Evolutionary conservation across 2,797 vertebrate genomes (phyloP), one percentile per base, ranked within the genome.

Genomic region (Neoniphon sammara): DNA sequence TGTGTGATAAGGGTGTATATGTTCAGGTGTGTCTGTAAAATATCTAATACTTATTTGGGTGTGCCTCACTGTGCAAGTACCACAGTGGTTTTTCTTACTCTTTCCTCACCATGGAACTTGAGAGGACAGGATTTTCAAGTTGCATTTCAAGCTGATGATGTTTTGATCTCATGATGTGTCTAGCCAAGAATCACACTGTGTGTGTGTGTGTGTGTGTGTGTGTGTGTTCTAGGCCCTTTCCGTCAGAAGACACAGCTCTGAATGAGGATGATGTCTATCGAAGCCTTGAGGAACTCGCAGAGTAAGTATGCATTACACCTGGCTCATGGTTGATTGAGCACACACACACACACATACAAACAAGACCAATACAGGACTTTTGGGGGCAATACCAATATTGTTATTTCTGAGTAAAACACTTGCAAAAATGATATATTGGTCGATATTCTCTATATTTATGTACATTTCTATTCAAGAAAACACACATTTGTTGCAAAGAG

Each of bases 221-320:
- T 75, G 67, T 85, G 70, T 80, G 20, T 82, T 34, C 0, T 84
- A 99, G 98, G 91, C 95, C 97, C 5, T 99, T 99, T 87, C 98
- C 98, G 0, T 97, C 97, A 0, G 98, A 99, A 90, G 98, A 99
- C 93, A 99, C 97, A 0, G 91, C 96, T 0, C 94, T 97, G 58
- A 97, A 96, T 0, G 97, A 99, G 2, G 97, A 99, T 7, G 98
- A 99, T 1, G 96, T 99, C 7, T 99, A 99, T 84, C 94, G 98
- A 63, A 99, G 98, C 90, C 88, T 99, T 92, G 98, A 99, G 89
- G 98, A 99, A 88, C 91, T 99, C 94, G 98, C 98, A 0, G 98
- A 99, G 98, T 99, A 83, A 98, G 98, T 94, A 78, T 83, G 18
- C 71, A 52, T 39, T 62, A 21, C 61, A 53, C 55, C 17, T 62